These are phyloP conservation scores for Bagarius yarrelli DNA, from an alignment of 2,113 vertebrate genomes.

Conservation along the genomic window DNA sequence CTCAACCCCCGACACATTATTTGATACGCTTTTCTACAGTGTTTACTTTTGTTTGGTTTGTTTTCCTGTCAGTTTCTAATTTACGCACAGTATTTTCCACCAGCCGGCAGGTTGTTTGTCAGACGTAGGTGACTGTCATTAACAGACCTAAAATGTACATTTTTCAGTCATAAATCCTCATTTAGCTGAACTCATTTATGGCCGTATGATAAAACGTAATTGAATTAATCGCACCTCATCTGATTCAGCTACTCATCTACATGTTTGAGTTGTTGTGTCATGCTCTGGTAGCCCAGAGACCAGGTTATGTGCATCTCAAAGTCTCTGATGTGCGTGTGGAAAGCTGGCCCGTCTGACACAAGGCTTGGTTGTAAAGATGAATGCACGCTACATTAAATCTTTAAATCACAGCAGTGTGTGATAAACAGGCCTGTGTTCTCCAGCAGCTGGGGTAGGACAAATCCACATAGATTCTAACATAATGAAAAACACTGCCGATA, in stretches of 20 bases:
- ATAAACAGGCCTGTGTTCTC: slow-evolving; percentile 59
- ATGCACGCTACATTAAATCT: slow-evolving; percentile 60
- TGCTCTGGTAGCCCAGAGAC: slow-evolving; percentile 69
- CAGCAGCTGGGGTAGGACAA: slow-evolving; percentile 64
- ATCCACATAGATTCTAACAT: slow-evolving; percentile 51
- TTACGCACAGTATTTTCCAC: slow-evolving; percentile 63
- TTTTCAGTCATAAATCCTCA: slow-evolving; percentile 53
- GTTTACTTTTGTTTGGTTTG: background rate
- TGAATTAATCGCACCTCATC: slow-evolving; percentile 64
- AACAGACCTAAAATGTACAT: slow-evolving; percentile 46
- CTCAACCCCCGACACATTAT: background rate
- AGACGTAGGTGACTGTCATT: slow-evolving; percentile 47
- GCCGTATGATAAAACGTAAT: slow-evolving; percentile 70
- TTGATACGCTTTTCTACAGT: slow-evolving; percentile 8
- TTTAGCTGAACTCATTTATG: slow-evolving; percentile 57
- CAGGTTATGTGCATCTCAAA: slow-evolving; percentile 54
- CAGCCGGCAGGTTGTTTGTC: slow-evolving; percentile 59
- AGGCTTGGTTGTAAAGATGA: slow-evolving; percentile 39
- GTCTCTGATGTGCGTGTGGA: slow-evolving; percentile 21
- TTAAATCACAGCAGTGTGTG: slow-evolving; percentile 59
- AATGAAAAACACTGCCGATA: slow-evolving; percentile 32
- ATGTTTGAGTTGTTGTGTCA: slow-evolving; percentile 38
- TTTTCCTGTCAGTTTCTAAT: slow-evolving; percentile 48
- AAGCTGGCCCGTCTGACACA: slow-evolving; percentile 7
- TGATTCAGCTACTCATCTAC: slow-evolving; percentile 41